Evolutionary conservation across 2,797 vertebrate genomes (phyloP), one percentile per base, ranked within the genome.

Genomic region (Falco peregrinus): DNA sequence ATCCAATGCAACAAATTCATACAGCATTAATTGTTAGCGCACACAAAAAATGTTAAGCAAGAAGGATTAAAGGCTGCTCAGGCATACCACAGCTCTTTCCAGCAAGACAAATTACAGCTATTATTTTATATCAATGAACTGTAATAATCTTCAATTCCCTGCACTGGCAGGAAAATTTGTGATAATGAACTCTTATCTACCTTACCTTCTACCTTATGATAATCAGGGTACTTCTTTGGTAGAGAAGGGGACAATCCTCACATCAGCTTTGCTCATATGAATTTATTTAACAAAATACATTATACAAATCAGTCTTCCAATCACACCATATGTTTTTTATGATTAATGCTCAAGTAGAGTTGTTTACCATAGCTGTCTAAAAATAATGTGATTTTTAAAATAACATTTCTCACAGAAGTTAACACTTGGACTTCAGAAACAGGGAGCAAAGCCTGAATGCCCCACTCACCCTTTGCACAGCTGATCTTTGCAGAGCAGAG

Each of bases 41-140:
- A n/a, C 13, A 33, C 60, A 85, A 73, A 87, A 86, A 91, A 29
- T 9, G 13, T 78, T 88, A 70, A 84, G 82, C 53, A 90, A 77
- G 88, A 94, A 94, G 68, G 48, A 95, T 85, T 87, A 94, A 86
- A 78, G 69, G 84, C 47, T 69, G 39, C 87, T 93, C 86, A 86
- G 50, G 57, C 57, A 53, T 78, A 91, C 28, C 28, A 53, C 29
- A 75, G 25, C 17, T 39, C 57, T 57, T 93, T 80, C 68, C 73
- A 85, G 51, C 25, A 74, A 89, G 76, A 95, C 70, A 71, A 96
- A 96, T 54, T 65, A 73, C 59, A 83, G 59, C 89, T 78, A 93
- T 65, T 97, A 92, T 65, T 94, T 91, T 83, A 22, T 73, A 76
- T 53, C 84, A 94, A 80, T 86, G 84, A 94, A 90, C 47, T 88